Base-by-base conservation (phyloP, 2,797 vertebrate genomes). In the Lacerta agilis region DNA sequence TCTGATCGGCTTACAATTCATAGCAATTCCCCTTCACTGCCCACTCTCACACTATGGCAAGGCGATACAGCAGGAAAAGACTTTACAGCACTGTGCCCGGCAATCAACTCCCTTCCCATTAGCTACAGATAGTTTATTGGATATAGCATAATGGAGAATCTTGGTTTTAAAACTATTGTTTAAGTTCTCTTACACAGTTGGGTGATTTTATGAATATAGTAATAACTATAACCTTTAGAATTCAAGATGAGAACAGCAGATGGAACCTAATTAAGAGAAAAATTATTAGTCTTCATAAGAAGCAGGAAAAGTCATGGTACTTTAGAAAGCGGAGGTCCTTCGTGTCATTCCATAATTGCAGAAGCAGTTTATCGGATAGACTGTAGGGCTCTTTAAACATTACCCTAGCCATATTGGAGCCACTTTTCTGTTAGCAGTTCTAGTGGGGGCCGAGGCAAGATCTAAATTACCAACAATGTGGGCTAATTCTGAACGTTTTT, bases 141-240 rank as follows among this genome's bases (percentile, higher is more conserved):
- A 91, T 90, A 91, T 95, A 89, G 86, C 90, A 92, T 94, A 94
- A 95, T 76, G 90, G 80, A 89, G 36, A 88, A 95, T 89, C 72
- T 91, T 94, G 80, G 78, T 88, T 94, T 95, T 94, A 89, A 93
- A 90, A 88, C 33, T 94, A 84, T 92, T 95, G 87, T 92, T 91
- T 66, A 92, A 92, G 88, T 95, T 95, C 33, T 89, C 93, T 97
- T 96, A 97, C 94, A 95, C 94, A 97, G 97, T 97, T 97, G 97
- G 95, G 95, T 87, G 93, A 97, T 97, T 96, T 96, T 97, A 96
- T 96, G 96, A 97, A 96, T 96, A 97, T 95, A 94, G 94, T 96
- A 97, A 97, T 97, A 97, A 97, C 95, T 95, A 95, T 97, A 97
- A 98, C 97, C 97, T 98, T 98, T 96, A 95, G 89, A 96, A 94